These are phyloP conservation scores for Candidula unifasciata DNA, from an alignment of 2,888 invertebrate genomes.

Conservation along the genomic window DNA sequence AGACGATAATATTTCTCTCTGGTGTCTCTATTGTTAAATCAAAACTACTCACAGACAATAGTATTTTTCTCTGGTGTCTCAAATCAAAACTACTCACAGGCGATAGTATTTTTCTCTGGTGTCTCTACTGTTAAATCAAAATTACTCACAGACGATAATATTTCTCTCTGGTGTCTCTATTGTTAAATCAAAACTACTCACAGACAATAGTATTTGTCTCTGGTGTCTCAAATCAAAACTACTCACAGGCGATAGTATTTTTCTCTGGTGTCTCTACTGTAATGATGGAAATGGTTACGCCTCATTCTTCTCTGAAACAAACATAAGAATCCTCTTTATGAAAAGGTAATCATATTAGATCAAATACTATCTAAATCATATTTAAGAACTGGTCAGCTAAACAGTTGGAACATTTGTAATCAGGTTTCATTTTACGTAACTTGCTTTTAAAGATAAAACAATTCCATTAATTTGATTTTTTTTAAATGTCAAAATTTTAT, in stretches of 20 bases:
- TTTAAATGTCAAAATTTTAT: too few relatives aligned
- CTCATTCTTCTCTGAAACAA: conserved; percentile 47
- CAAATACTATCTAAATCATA: not conserved
- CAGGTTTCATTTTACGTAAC: too few relatives aligned
- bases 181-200: conserved; percentile 33
- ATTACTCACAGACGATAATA: conserved; percentile 47
- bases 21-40: conserved; percentile 41
- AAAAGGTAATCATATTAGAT: not conserved
- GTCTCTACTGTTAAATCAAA: conserved; percentile 37
- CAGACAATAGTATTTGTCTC: conserved; percentile 49
- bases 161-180: conserved; percentile 48
- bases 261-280: conserved; percentile 49
- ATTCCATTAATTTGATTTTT: too few relatives aligned
- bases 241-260: conserved; percentile 49
- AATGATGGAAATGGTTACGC: conserved; percentile 41
- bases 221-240: not conserved
- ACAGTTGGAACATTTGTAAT: too few relatives aligned
- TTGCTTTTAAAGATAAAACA: too few relatives aligned
- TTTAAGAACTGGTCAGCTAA: too few relatives aligned
- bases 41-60: conserved; percentile 43
- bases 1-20: conserved; percentile 48
- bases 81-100: conserved; percentile 35
- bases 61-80: conserved; percentile 50
- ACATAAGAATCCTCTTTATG: not conserved
- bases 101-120: conserved; percentile 49